Conservation (phyloP, 1,140 invertebrate genomes). For the Drosophila watanabei region DNA sequence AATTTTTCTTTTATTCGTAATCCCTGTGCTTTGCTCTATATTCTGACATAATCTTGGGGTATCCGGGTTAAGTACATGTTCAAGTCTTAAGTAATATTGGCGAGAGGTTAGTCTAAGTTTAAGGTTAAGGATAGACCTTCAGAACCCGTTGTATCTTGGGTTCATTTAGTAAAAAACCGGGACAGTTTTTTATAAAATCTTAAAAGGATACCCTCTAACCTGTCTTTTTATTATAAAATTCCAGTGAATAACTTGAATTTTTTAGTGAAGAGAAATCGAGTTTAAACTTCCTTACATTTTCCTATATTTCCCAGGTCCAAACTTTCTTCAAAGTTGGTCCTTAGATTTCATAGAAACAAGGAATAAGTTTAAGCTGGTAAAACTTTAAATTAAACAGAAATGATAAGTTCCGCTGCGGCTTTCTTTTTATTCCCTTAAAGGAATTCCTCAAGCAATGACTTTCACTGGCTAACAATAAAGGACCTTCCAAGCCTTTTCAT, state of each 20-base stretch:
- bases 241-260: background rate
- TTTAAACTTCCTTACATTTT: background rate
- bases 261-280: background rate
- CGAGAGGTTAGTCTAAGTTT: background rate
- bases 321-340: background rate
- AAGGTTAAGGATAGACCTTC: background rate
- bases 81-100: background rate
- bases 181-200: background rate
- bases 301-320: background rate
- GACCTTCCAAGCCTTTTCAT: constrained; percentile 35
- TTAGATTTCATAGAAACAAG: background rate
- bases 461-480: constrained; percentile 28
- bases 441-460: constrained; percentile 15
- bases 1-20: constrained; percentile 53
- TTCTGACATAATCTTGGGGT: constrained; percentile 21
- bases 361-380: too few relatives aligned
- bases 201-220: accelerated
- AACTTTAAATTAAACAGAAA: background rate
- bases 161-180: too few relatives aligned
- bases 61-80: constrained; percentile 36
- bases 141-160: background rate
- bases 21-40: constrained; percentile 25
- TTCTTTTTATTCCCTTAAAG: background rate
- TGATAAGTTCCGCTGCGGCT: background rate
- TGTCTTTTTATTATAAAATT: background rate